phyloP scores from a whole-genome alignment of 2,888 invertebrate genomes.

The Bugulina stolonifera region DNA sequence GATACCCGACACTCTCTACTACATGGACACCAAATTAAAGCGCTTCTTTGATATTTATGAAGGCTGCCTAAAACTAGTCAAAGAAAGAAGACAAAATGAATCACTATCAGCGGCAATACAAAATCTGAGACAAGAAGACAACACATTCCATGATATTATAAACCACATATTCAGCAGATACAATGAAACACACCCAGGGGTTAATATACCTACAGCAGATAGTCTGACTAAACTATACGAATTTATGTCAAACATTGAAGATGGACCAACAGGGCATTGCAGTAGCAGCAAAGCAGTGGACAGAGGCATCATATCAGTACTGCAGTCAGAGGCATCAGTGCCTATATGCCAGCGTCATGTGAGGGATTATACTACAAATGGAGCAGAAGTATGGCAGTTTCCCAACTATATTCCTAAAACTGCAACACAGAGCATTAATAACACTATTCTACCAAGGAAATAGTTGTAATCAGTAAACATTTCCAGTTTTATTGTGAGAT shows the following conservation, averaged over 20 bases:
- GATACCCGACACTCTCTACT: neutral
- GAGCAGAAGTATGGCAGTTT: neutral
- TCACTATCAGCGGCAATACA: neutral
- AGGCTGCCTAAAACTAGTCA: slow-evolving; percentile 4
- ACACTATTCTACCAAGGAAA: neutral
- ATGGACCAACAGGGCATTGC: neutral
- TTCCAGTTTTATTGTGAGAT: neutral
- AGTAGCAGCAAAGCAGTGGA: neutral
- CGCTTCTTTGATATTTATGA: neutral
- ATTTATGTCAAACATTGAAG: neutral
- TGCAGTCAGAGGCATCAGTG: too few relatives aligned
- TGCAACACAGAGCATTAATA: too few relatives aligned
- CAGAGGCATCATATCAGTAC: neutral
- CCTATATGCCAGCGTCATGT: neutral
- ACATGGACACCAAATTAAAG: neutral
- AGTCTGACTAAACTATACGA: neutral
- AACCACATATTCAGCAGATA: neutral
- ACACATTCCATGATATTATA: neutral
- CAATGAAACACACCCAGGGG: neutral
- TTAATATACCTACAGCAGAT: neutral
- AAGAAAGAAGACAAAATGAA: neutral
- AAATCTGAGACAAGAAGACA: neutral
- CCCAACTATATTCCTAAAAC: neutral
- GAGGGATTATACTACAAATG: neutral
- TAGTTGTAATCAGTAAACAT: neutral